phyloP scores from a whole-genome alignment of 2,888 invertebrate species.

The Strigamia maritima region DNA sequence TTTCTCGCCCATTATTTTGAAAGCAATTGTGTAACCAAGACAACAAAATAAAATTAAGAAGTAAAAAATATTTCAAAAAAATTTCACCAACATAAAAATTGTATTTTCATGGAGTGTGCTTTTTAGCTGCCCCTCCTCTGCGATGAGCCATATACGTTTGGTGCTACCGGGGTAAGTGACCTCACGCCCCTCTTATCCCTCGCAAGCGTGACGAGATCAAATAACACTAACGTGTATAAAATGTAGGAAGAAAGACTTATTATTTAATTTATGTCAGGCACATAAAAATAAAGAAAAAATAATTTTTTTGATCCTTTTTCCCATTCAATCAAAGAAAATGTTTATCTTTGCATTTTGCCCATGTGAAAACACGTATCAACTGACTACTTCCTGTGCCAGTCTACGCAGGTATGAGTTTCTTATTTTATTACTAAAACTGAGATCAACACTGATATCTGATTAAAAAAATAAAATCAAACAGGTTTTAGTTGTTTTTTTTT shows the following conservation, averaged over 20 bases:
- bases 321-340: not conserved
- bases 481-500: not conserved
- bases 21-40: too few species aligned
- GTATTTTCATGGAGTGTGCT: not conserved
- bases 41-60: too few species aligned
- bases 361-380: not conserved
- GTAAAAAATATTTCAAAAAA: too few species aligned
- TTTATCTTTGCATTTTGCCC: not conserved
- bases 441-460: not conserved
- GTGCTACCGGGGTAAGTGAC: constrained; percentile 28
- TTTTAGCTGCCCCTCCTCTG: not conserved
- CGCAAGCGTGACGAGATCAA: constrained; percentile 14
- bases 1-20: too few species aligned
- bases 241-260: not conserved
- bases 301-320: not conserved
- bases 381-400: constrained; percentile 9
- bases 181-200: constrained; percentile 13
- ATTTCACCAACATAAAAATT: not conserved
- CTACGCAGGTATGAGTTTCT: constrained; percentile 22
- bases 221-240: not conserved
- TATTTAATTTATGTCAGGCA: not conserved
- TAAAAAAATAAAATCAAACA: not conserved
- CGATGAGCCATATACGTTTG: constrained; percentile 12
- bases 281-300: not conserved
- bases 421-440: not conserved